These are phyloP conservation scores for Neuroterus valhalla DNA, from an alignment of 1,140 invertebrate genomes.

Conservation along the genomic window DNA sequence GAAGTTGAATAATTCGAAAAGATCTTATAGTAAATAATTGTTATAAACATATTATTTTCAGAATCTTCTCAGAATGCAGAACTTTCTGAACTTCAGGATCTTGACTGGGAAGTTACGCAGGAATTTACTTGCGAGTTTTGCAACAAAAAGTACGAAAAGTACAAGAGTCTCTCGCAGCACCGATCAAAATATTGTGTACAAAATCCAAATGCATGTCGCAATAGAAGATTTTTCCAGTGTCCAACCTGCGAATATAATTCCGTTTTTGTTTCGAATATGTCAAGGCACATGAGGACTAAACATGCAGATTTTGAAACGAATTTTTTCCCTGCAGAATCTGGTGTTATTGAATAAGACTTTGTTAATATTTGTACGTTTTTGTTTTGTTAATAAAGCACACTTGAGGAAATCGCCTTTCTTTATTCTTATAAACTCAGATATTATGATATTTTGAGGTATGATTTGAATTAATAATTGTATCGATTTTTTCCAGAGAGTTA, in stretches of 20 bases:
- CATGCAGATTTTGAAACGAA: slow-evolving; percentile 13
- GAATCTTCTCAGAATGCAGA: not conserved
- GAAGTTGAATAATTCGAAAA: no score
- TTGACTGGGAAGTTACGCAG: not conserved
- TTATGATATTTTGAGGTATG: slow-evolving; percentile 40
- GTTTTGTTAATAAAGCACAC: not conserved
- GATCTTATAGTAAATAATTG: not conserved
- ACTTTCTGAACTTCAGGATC: not conserved
- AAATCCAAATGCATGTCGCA: slow-evolving; percentile 26
- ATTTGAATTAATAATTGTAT: slow-evolving; percentile 12
- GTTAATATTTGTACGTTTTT: not conserved
- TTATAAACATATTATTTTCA: not conserved
- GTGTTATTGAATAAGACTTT: not conserved
- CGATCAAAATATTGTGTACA: slow-evolving; percentile 22
- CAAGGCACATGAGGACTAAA: slow-evolving; percentile 67
- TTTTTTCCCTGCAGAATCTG: not conserved
- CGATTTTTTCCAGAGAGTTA: slow-evolving; percentile 36
- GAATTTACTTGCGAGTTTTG: slow-evolving; percentile 18
- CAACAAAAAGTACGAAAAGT: slow-evolving; percentile 25
- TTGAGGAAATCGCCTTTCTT: not conserved
- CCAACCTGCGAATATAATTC: slow-evolving; percentile 16
- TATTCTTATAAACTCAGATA: not conserved
- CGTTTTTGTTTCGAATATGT: slow-evolving; percentile 55
- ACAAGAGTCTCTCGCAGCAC: slow-evolving; percentile 5
- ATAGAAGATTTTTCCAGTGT: slow-evolving; percentile 27